Evolutionary conservation across 2,797 vertebrate species (phyloP).

Genomic region (Lepilemur septentrionalis): DNA sequence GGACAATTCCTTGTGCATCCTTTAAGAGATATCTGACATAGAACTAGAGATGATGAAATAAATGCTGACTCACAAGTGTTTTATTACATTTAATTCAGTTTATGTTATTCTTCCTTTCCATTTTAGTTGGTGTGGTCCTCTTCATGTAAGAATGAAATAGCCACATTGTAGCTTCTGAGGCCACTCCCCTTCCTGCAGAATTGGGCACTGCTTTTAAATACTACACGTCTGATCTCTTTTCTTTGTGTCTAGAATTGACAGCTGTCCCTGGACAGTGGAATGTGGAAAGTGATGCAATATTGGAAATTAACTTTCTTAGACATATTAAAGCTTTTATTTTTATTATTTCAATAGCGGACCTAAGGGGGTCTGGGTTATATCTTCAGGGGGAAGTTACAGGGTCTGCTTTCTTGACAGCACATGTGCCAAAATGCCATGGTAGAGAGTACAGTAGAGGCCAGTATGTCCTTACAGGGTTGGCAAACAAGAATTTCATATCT

Average conservation of each 20-base stretch:
- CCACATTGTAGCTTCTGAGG: not conserved
- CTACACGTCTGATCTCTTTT: not conserved
- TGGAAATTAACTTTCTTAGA: not conserved
- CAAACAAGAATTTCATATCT: not conserved
- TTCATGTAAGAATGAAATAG: conserved; percentile 8
- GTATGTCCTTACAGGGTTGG: not conserved
- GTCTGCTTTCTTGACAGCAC: not conserved
- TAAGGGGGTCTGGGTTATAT: not conserved
- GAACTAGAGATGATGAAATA: not conserved
- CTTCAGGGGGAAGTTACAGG: not conserved
- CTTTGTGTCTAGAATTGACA: not conserved
- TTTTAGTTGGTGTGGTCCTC: not conserved
- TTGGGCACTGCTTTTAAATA: not conserved
- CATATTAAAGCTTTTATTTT: not conserved
- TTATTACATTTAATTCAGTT: not conserved
- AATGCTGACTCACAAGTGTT: not conserved
- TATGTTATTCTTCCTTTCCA: not conserved
- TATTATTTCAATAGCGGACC: not conserved
- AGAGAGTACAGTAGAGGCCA: not conserved
- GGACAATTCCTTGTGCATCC: not conserved
- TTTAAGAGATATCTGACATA: not conserved
- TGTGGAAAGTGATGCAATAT: not conserved
- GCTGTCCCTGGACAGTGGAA: not conserved
- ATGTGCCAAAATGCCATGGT: not conserved
- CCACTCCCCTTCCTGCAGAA: not conserved